A percentile compares a stretch with the other conserved stretches of the same genome.
These are phyloP conservation scores for Acipenser ruthenus DNA, from an alignment of 2,797 vertebrate genomes.

Conservation along the genomic window DNA sequence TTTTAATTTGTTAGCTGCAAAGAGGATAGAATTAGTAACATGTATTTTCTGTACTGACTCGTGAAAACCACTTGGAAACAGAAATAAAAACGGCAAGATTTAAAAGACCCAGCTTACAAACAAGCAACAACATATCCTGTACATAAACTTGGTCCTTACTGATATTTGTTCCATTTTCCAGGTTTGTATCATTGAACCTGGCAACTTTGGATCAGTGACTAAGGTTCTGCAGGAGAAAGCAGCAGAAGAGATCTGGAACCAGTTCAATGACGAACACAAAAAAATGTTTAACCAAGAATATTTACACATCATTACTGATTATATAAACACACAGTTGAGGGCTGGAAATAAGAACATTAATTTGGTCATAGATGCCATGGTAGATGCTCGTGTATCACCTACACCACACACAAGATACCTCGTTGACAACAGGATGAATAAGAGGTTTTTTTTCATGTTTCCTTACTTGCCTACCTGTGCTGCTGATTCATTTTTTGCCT, in stretches of 20 bases:
- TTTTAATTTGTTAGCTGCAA: too few relatives aligned
- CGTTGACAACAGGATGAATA: constrained; percentile 31
- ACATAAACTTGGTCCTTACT: background rate
- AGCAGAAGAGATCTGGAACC: constrained; percentile 37
- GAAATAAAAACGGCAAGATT: too few relatives aligned
- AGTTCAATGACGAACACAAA: constrained; percentile 30
- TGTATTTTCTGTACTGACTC: too few relatives aligned
- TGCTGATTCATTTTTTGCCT: constrained; percentile 35
- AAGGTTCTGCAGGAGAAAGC: constrained; percentile 42
- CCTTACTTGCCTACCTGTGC: constrained; percentile 35
- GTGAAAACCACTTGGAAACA: too few relatives aligned
- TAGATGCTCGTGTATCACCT: constrained; percentile 37
- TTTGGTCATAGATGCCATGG: constrained; percentile 39
- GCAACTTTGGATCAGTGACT: constrained; percentile 50
- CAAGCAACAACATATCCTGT: too few relatives aligned
- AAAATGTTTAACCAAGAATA: constrained; percentile 36
- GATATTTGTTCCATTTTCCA: constrained; percentile 4
- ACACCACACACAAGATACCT: constrained; percentile 39
- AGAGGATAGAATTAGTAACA: too few relatives aligned
- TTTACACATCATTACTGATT: constrained; percentile 37
- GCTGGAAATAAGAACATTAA: constrained; percentile 27
- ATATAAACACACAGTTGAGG: constrained; percentile 27
- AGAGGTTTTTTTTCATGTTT: constrained; percentile 36
- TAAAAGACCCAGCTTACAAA: too few relatives aligned
- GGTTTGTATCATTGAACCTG: constrained; percentile 31